phyloP scores from a whole-genome alignment of 2,888 invertebrate genomes.

The Loripinus fragilis region DNA sequence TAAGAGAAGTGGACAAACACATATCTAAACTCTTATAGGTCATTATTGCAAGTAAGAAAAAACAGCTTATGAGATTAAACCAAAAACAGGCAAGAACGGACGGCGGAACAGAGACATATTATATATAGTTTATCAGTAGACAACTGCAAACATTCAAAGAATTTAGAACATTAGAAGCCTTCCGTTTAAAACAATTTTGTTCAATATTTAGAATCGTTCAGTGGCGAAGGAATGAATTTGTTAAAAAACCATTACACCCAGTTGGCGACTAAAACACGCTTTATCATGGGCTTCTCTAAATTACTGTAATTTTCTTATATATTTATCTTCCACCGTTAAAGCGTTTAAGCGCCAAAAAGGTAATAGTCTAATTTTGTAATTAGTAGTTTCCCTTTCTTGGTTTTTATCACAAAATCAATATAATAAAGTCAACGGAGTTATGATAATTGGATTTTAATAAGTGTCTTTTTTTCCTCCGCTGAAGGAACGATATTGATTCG shows the following conservation, averaged over 20 bases:
- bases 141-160: slow-evolving; percentile 1
- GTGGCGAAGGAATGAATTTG: not conserved
- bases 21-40: too few species aligned
- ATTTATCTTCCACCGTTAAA: slow-evolving; percentile 43
- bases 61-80: too few species aligned
- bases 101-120: too few species aligned
- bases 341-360: slow-evolving; percentile 50
- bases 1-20: too few species aligned
- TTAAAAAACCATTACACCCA: not conserved
- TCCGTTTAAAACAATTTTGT: not conserved
- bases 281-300: slow-evolving; percentile 37
- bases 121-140: too few species aligned
- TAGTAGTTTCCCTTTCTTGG: slow-evolving; percentile 58
- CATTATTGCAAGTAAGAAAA: too few species aligned
- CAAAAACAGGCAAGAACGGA: too few species aligned
- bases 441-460: slow-evolving; percentile 15
- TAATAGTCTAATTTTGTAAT: slow-evolving; percentile 59
- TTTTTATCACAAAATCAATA: slow-evolving; percentile 33
- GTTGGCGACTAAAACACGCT: slow-evolving; percentile 13
- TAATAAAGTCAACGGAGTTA: slow-evolving; percentile 7
- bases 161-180: not conserved
- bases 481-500: not conserved
- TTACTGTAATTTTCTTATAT: slow-evolving; percentile 53
- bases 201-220: not conserved
- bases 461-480: slow-evolving; percentile 7